Evolutionary conservation across 2,888 invertebrate genomes (phyloP).

Genomic region (Dysmachus trigonus): DNA sequence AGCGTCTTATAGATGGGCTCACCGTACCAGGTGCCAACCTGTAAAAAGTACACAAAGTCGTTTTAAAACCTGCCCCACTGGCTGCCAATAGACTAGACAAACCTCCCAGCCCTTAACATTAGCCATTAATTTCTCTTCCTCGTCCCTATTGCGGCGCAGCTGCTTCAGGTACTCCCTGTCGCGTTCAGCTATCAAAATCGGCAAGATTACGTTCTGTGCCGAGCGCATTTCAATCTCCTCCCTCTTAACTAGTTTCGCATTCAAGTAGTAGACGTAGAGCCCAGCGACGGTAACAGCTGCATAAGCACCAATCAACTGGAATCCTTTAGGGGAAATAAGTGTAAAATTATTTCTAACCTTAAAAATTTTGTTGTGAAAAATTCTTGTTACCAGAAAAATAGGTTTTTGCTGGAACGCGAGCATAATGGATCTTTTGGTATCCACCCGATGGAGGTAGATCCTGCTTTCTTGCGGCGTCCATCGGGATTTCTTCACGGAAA

Average conservation of each 20-base stretch:
- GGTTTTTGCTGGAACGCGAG: constrained; percentile 76
- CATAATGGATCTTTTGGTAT: constrained; percentile 79
- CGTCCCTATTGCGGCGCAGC: constrained; percentile 79
- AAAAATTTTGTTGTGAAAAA: neutral
- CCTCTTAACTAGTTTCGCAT: constrained; percentile 66
- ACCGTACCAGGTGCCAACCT: constrained; percentile 83
- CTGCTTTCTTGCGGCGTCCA: constrained; percentile 69
- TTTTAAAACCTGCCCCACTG: neutral
- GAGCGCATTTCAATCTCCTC: constrained; percentile 80
- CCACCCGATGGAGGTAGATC: constrained; percentile 95
- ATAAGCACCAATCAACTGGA: constrained; percentile 71
- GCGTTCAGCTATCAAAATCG: constrained; percentile 82
- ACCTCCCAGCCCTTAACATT: constrained; percentile 90
- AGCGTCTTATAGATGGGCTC: constrained; percentile 81
- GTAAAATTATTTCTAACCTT: neutral
- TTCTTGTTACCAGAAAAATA: constrained; percentile 75
- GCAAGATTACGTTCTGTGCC: constrained; percentile 77
- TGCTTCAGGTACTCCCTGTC: constrained; percentile 87
- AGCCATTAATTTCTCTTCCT: constrained; percentile 87
- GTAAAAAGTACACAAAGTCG: constrained; percentile 19
- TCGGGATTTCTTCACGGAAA: constrained; percentile 47
- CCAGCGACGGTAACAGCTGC: constrained; percentile 69
- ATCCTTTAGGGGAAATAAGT: constrained; percentile 66
- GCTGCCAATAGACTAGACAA: constrained; percentile 29
- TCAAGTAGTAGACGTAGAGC: constrained; percentile 69